Evolutionary conservation across 2,113 vertebrate genomes (phyloP), one percentile per base, ranked within the genome.

Genomic region (Nerophis lumbriciformis): DNA sequence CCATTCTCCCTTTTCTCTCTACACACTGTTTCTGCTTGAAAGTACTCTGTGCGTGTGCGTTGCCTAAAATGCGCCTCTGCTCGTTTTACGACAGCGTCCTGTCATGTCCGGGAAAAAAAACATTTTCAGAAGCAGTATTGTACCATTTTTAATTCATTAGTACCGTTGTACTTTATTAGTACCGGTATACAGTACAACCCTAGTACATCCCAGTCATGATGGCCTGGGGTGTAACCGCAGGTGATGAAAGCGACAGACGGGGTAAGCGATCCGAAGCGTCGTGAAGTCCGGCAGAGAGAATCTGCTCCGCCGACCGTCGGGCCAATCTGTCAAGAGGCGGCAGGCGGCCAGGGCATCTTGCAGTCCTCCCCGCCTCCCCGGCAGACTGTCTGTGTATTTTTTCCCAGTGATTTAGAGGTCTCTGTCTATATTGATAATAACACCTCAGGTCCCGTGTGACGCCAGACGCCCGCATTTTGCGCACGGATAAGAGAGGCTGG

Each of bases 391-490:
- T 51, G 75, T 69, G 76, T 85, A 82, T 85, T 84, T 86, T 86
- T 81, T 79, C 28, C 28, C 79, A 83, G 76, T 82, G 78, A 84
- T 87, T 84, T 87, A 79, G 61, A 65, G 59, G 55, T 75, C 74
- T 57, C 66, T 82, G 73, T 80, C 81, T 85, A 42, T 81, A 66
- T 79, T 68, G 79, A 80, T 84, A 70, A 82, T 83, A 75, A 74
- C 53, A 44, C 67, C 71, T 72, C 75, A 47, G 73, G 69, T 73
- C 51, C 76, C 52, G 80, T 71, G n/a, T 55, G 66, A 71, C 59
- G 71, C 69, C 76, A 39, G 55, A 39, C 13, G 15, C 55, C 66
- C 8, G 1, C 52, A 39, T 53, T 78, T 69, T 76, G 65, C 77
- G 66, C 63, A 61, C 48, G 5, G 38, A 39, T 6, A 6, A 39